Evolutionary conservation across 2,888 invertebrate genomes (phyloP).

Genomic region (Ophraella communa): DNA sequence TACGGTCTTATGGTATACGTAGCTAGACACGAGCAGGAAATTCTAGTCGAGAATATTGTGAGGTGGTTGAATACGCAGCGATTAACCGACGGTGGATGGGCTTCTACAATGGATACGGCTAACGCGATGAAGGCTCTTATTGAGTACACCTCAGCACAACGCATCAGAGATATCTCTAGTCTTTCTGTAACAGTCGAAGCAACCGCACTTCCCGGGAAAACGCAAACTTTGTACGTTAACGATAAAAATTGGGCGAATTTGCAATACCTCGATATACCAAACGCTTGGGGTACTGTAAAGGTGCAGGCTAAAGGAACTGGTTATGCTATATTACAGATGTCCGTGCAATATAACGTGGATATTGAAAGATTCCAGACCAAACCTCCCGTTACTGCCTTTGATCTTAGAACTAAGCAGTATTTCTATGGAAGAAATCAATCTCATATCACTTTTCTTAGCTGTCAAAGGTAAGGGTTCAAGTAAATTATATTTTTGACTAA

Average conservation of each 20-base stretch:
- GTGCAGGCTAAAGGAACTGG: slow-evolving; percentile 92
- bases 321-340: slow-evolving; percentile 93
- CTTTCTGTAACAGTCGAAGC: slow-evolving; percentile 83
- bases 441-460: slow-evolving; percentile 84
- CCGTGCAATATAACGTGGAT: slow-evolving; percentile 91
- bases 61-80: slow-evolving; percentile 87
- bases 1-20: slow-evolving; percentile 91
- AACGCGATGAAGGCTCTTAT: slow-evolving; percentile 87
- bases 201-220: slow-evolving; percentile 75
- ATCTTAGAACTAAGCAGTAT: slow-evolving; percentile 74
- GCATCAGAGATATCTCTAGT: slow-evolving; percentile 81
- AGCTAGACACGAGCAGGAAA: slow-evolving; percentile 84
- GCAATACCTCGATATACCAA: slow-evolving; percentile 84
- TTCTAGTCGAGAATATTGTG: slow-evolving; percentile 83
- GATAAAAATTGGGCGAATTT: slow-evolving; percentile 79
- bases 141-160: slow-evolving; percentile 85
- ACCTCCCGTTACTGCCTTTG: slow-evolving; percentile 84
- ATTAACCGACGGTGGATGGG: slow-evolving; percentile 78
- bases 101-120: slow-evolving; percentile 75
- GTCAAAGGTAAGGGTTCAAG: slow-evolving; percentile 73
- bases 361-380: slow-evolving; percentile 81
- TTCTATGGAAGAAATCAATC: slow-evolving; percentile 93
- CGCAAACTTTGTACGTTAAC: slow-evolving; percentile 70
- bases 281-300: slow-evolving; percentile 93
- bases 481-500: background rate